A percentile compares a stretch with the other conserved stretches of the same genome.
Conservation (phyloP, 2,113 vertebrate species). For the Mobula birostris region DNA sequence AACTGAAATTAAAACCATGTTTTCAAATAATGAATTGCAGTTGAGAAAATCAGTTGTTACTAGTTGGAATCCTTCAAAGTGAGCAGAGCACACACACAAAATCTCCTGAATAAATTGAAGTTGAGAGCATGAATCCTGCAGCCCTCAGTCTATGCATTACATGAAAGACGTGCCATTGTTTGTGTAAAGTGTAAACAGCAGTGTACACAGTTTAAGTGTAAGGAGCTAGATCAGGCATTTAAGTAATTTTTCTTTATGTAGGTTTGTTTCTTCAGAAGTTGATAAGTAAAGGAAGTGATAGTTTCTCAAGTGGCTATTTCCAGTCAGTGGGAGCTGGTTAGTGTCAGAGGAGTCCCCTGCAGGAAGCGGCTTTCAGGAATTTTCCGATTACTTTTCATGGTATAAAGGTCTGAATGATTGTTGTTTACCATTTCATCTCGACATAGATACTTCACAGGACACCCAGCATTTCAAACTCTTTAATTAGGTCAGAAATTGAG, state of each 20-base stretch:
- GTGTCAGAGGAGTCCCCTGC: slow-evolving; percentile 48
- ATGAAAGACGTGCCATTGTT: slow-evolving; percentile 35
- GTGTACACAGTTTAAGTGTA: slow-evolving; percentile 43
- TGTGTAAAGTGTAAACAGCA: slow-evolving; percentile 34
- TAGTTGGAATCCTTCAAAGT: slow-evolving; percentile 25
- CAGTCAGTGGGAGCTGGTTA: slow-evolving; percentile 44
- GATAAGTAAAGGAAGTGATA: slow-evolving; percentile 49
- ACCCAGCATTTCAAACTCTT: slow-evolving; percentile 51
- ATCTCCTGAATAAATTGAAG: slow-evolving; percentile 17
- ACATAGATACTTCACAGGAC: slow-evolving; percentile 49
- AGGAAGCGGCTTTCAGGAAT: slow-evolving; percentile 43
- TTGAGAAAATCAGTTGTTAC: slow-evolving; percentile 16
- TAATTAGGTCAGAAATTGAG: slow-evolving; percentile 54
- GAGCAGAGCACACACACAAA: neutral
- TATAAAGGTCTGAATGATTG: slow-evolving; percentile 46
- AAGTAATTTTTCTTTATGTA: slow-evolving; percentile 48
- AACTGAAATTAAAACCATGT: neutral
- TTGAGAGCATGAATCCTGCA: slow-evolving; percentile 14
- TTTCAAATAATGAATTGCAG: neutral
- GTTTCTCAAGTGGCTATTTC: slow-evolving; percentile 49
- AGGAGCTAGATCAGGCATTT: slow-evolving; percentile 45
- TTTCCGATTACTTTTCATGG: slow-evolving; percentile 41
- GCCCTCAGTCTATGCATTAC: slow-evolving; percentile 9
- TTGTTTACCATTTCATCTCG: slow-evolving; percentile 52
- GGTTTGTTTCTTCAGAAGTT: slow-evolving; percentile 53